phyloP scores from a whole-genome alignment of 2,797 vertebrate genomes.

The Gobionotothen gibberifrons region DNA sequence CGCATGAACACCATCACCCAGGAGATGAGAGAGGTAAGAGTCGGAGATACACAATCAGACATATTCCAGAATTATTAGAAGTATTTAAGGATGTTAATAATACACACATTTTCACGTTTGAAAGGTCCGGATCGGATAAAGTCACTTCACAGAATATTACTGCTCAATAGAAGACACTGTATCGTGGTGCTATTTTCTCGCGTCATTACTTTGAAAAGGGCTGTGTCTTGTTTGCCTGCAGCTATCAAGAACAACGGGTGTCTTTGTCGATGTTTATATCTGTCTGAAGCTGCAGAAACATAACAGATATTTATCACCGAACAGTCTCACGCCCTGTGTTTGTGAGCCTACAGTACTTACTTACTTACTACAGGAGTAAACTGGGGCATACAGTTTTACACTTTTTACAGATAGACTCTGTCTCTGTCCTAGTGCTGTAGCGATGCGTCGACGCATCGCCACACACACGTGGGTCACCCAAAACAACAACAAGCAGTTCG shows the following conservation, averaged over 20 bases:
- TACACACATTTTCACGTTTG: neutral
- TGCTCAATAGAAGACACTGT: neutral
- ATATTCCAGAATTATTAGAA: neutral
- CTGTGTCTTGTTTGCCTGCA: constrained; percentile 25
- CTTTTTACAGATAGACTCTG: too few relatives aligned
- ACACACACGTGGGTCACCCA: too few relatives aligned
- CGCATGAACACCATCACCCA: constrained; percentile 90
- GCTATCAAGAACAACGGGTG: constrained; percentile 16
- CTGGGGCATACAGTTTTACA: neutral
- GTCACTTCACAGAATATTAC: neutral
- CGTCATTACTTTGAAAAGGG: constrained; percentile 2
- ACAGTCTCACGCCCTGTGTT: neutral
- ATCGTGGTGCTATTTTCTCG: neutral
- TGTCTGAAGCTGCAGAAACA: constrained; percentile 12
- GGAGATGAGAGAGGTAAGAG: constrained; percentile 92
- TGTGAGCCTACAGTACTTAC: neutral
- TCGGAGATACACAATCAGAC: neutral
- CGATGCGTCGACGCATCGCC: too few relatives aligned
- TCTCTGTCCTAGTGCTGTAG: too few relatives aligned
- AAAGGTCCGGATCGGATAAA: neutral
- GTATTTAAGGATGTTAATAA: neutral
- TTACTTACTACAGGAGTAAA: constrained; percentile 7
- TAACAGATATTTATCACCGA: neutral
- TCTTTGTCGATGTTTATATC: constrained; percentile 22
- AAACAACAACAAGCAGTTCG: too few relatives aligned